Evolutionary conservation across 2,888 invertebrate species (phyloP).

Genomic region (Epirrita christyi): DNA sequence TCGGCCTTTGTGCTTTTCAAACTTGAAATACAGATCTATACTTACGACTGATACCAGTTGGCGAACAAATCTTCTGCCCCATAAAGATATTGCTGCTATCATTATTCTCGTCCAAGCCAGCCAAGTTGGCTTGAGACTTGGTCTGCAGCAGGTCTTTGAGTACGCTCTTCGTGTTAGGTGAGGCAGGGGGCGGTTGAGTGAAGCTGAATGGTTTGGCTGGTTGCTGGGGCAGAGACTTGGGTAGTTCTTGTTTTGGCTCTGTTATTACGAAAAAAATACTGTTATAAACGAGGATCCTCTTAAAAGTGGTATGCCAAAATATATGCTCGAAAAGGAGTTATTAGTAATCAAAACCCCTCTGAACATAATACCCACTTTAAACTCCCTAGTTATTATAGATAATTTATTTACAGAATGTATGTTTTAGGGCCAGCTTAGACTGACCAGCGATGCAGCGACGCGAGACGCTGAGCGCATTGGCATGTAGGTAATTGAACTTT

Average conservation of each 20-base stretch:
- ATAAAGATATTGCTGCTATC: conserved; percentile 64
- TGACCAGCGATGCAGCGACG: too few species aligned
- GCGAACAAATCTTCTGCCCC: conserved; percentile 76
- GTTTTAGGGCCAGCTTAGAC: too few species aligned
- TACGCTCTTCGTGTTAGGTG: conserved; percentile 54
- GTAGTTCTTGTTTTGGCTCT: conserved; percentile 54
- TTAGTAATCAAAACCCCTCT: too few species aligned
- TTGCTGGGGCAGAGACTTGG: conserved; percentile 35
- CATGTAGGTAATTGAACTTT: too few species aligned
- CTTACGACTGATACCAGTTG: conserved; percentile 64
- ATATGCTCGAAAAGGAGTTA: too few species aligned
- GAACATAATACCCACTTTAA: too few species aligned
- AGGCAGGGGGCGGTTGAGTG: conserved; percentile 21
- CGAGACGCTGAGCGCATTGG: too few species aligned
- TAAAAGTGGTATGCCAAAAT: too few species aligned
- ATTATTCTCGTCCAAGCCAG: conserved; percentile 37
- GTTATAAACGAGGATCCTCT: conserved; percentile 55
- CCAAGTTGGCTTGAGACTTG: conserved; percentile 50
- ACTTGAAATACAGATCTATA: too few species aligned
- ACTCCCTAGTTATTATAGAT: too few species aligned
- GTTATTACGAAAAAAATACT: conserved; percentile 25
- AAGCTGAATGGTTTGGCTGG: conserved; percentile 30
- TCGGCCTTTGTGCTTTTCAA: not conserved
- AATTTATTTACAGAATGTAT: too few species aligned
- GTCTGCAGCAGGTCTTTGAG: conserved; percentile 64